phyloP scores from a whole-genome alignment of 2,113 vertebrate species.

The Shinisaurus crocodilurus region DNA sequence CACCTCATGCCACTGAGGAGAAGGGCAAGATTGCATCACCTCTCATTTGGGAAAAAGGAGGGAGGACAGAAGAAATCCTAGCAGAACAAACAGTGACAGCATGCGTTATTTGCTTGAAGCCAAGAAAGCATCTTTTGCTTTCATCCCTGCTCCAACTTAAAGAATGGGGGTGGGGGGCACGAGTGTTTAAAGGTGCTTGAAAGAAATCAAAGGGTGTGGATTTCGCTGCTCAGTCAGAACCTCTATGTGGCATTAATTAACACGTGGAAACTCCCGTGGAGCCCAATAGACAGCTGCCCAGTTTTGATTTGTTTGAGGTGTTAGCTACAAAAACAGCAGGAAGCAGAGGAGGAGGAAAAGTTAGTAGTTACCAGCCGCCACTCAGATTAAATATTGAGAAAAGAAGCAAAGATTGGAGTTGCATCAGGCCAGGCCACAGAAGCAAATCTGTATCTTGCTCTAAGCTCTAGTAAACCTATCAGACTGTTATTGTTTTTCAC shows the following conservation, averaged over 20 bases:
- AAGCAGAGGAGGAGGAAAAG: not conserved
- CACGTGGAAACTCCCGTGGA: conserved; percentile 19
- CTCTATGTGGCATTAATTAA: conserved; percentile 9
- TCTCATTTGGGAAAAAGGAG: conserved; percentile 5
- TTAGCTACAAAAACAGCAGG: conserved; percentile 12
- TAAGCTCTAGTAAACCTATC: conserved; percentile 57
- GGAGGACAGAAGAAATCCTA: conserved; percentile 10
- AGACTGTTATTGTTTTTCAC: conserved; percentile 34
- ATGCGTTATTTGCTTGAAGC: not conserved
- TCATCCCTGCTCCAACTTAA: not conserved
- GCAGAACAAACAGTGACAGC: not conserved
- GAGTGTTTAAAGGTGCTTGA: not conserved
- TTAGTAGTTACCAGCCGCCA: conserved; percentile 50
- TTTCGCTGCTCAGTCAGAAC: conserved; percentile 35
- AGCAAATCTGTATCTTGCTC: conserved; percentile 53
- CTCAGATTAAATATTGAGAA: conserved; percentile 53
- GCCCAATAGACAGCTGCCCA: conserved; percentile 53
- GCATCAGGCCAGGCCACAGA: conserved; percentile 53
- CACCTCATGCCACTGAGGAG: not conserved
- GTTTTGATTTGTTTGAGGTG: conserved; percentile 38
- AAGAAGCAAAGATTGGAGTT: conserved; percentile 53
- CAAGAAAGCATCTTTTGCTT: not conserved
- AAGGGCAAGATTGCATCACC: not conserved
- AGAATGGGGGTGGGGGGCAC: conserved; percentile 20
- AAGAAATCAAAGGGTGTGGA: conserved; percentile 19